Base-by-base conservation (phyloP, 2,888 invertebrate species). In the Stomorhina lunata region DNA sequence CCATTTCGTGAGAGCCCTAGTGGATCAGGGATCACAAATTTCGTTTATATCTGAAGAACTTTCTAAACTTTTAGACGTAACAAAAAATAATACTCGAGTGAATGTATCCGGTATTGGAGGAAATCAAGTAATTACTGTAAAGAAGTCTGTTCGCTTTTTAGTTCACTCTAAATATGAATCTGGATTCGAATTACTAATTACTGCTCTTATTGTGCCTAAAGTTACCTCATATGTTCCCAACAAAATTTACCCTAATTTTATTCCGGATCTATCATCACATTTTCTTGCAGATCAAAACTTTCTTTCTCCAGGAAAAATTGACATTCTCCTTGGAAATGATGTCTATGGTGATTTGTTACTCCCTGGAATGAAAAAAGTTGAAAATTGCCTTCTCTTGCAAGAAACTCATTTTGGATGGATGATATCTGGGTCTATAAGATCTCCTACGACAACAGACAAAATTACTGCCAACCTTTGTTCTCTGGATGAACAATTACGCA, bases 351-450 rank as follows among this genome's bases (percentile, higher is more conserved):
- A 77, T 15, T n/a, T 79, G 27, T 29, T 79, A 25, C 50, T 72
- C 17, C 27, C 65, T 17, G 57, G 57, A n/a, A n/a, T n/a, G n/a
- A n/a, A n/a, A n/a, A n/a, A n/a, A n/a, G n/a, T n/a, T n/a, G n/a
- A n/a, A n/a, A n/a, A n/a, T n/a, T n/a, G n/a, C n/a, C n/a, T n/a
- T n/a, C n/a, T n/a, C 32, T 32, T 77, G 10, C 76, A 77, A 77
- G 69, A 53, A 53, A 78, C 77, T 5, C 20, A 61, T 45, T 79
- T 79, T 45, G 78, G 78, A n/a, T 71, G 78, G 65, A 73, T 61
- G 40, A 22, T 73, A n/a, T 63, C 72, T 2, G 61, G 72, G 7
- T 29, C 71, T 10, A 0, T 37, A 22, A 32, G 37, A 3, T 20
- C n/a, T n/a, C n/a, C n/a, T n/a, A n/a, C n/a, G 27, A 32, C 10